Conservation (phyloP, 2,797 vertebrate species). For the Neosilurus hyrtlii region DNA sequence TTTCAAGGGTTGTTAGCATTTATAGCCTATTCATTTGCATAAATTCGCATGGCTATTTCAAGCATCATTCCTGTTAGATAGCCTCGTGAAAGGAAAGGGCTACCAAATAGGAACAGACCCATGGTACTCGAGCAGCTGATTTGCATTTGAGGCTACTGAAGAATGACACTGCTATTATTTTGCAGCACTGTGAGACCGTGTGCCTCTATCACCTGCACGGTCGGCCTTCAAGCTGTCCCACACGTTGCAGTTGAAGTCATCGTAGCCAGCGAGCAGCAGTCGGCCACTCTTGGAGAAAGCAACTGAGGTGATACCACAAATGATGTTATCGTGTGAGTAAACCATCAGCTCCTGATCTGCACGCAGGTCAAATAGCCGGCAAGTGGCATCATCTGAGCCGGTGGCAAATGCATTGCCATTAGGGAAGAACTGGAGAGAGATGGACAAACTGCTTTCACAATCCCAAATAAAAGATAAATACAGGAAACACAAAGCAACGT, state of each 20-base stretch:
- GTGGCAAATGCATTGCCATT: slow-evolving; percentile 98
- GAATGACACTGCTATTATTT: background rate
- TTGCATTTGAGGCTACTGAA: background rate
- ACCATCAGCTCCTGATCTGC: slow-evolving; percentile 99
- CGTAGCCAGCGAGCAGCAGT: slow-evolving; percentile 94
- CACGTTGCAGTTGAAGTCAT: slow-evolving; percentile 99
- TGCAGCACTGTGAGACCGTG: background rate
- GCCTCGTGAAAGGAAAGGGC: too few relatives aligned
- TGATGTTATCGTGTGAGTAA: slow-evolving; percentile 98
- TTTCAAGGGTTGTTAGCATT: background rate
- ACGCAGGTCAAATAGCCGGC: slow-evolving; percentile 96
- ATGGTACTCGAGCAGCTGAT: background rate
- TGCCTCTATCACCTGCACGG: slow-evolving; percentile 79
- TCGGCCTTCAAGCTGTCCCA: slow-evolving; percentile 99
- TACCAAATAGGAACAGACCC: background rate
- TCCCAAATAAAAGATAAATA: background rate
- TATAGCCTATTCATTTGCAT: too few relatives aligned
- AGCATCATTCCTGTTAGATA: background rate
- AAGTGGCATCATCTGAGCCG: slow-evolving; percentile 96
- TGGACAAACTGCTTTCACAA: background rate
- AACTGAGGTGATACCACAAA: slow-evolving; percentile 98
- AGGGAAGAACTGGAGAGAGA: slow-evolving; percentile 86
- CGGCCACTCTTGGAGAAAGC: slow-evolving; percentile 99
- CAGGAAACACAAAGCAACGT: background rate
- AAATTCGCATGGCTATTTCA: background rate